Percentiles rank a stretch among this genome's conserved stretches.
Evolutionary conservation across 2,113 vertebrate genomes (phyloP).

Genomic region (Felis chaus): DNA sequence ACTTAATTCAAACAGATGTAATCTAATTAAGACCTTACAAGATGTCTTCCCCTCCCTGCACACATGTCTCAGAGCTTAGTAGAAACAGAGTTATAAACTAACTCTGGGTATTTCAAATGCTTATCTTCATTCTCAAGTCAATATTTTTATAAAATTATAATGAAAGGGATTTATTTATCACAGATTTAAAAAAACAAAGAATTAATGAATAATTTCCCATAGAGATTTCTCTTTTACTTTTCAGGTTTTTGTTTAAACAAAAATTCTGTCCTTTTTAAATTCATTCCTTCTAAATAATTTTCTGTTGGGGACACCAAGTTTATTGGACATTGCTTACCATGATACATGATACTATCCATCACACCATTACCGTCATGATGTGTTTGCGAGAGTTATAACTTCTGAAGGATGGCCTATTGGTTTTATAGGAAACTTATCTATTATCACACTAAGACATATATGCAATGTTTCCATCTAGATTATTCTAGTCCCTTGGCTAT

Average conservation of each 20-base stretch:
- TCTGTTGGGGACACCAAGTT: not conserved
- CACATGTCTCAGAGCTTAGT: not conserved
- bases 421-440: not conserved
- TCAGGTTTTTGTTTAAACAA: not conserved
- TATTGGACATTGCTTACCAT: not conserved
- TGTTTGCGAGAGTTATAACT: not conserved
- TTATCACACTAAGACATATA: not conserved
- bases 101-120: not conserved
- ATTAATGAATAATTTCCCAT: not conserved
- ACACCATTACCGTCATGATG: not conserved
- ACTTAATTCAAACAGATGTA: not conserved
- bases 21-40: constrained; percentile 52
- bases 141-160: not conserved
- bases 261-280: not conserved
- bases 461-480: not conserved
- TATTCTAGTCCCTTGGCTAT: not conserved
- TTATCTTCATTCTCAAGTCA: not conserved
- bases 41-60: not conserved
- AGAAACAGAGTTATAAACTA: not conserved
- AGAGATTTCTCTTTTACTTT: not conserved
- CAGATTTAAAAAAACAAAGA: not conserved
- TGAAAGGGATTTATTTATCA: not conserved
- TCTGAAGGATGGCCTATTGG: not conserved
- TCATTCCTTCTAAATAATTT: not conserved
- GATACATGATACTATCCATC: not conserved